Conservation (phyloP, 2,797 vertebrate species). For the Paguma larvata region DNA sequence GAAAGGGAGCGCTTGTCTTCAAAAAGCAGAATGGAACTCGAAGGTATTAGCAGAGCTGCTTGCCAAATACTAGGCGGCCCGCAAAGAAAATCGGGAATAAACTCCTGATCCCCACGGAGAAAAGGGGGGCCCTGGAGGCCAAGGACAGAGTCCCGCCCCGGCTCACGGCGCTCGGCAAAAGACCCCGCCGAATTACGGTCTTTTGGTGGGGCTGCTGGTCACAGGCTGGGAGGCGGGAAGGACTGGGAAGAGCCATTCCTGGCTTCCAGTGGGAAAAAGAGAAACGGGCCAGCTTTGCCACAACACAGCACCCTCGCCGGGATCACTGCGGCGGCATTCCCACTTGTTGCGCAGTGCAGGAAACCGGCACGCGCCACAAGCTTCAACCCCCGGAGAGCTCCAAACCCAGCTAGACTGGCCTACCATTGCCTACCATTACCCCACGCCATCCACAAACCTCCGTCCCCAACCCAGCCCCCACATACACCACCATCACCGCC, state of each 20-base stretch:
- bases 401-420: not conserved
- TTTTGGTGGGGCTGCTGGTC: not conserved
- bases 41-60: not conserved
- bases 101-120: not conserved
- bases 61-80: not conserved
- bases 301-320: not conserved
- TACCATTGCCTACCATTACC: not conserved
- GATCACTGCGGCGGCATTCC: slow-evolving; percentile 20
- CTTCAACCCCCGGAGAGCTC: not conserved
- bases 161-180: not conserved
- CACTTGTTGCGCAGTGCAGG: slow-evolving; percentile 82
- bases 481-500: not conserved
- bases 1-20: slow-evolving; percentile 58
- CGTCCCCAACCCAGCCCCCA: not conserved
- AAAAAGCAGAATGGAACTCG: slow-evolving; percentile 1
- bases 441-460: not conserved
- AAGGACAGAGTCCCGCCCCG: not conserved
- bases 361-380: not conserved
- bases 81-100: not conserved
- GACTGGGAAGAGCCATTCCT: not conserved
- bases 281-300: not conserved
- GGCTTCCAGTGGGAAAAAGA: not conserved
- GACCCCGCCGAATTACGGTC: not conserved
- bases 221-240: not conserved
- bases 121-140: not conserved